Evolutionary conservation across 2,797 vertebrate genomes (phyloP).

Genomic region (Ctenochaetus hawaiiensis): DNA sequence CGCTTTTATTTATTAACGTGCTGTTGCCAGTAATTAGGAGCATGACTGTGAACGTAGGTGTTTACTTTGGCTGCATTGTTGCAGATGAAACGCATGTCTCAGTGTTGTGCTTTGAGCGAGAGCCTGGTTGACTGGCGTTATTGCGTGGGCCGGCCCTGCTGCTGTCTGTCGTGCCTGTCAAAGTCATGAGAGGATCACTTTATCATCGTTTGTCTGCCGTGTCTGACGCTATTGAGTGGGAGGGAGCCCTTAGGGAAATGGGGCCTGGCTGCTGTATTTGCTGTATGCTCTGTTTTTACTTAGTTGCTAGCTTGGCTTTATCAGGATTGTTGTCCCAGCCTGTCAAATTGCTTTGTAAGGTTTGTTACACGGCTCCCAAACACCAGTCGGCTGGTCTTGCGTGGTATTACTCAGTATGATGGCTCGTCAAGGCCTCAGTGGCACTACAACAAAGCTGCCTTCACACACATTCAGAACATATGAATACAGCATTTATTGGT

Average conservation of each 20-base stretch:
- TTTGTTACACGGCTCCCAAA: slow-evolving; percentile 53
- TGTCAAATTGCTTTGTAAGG: slow-evolving; percentile 68
- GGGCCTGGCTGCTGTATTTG: slow-evolving; percentile 76
- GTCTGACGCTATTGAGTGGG: slow-evolving; percentile 89
- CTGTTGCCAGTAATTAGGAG: slow-evolving; percentile 71
- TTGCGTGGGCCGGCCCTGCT: slow-evolving; percentile 90
- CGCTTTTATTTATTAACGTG: slow-evolving; percentile 72
- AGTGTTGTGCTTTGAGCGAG: slow-evolving; percentile 67
- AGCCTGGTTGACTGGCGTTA: slow-evolving; percentile 84
- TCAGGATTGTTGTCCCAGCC: slow-evolving; percentile 70
- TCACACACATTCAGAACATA: slow-evolving; percentile 19
- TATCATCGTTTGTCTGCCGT: slow-evolving; percentile 99
- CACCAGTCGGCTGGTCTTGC: slow-evolving; percentile 36
- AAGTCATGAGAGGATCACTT: slow-evolving; percentile 93
- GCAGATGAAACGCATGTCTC: slow-evolving; percentile 68
- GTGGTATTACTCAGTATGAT: slow-evolving; percentile 69
- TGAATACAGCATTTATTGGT: not conserved
- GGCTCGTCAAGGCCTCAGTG: slow-evolving; percentile 38
- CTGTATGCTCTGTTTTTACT: slow-evolving; percentile 79
- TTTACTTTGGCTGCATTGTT: slow-evolving; percentile 72
- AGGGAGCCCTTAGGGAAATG: slow-evolving; percentile 89
- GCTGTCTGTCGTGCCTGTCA: slow-evolving; percentile 92
- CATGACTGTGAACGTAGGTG: slow-evolving; percentile 58
- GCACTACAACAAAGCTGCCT: slow-evolving; percentile 24
- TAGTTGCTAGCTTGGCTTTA: slow-evolving; percentile 72